Conservation (phyloP, 2,113 vertebrate species). For the Plestiodon gilberti region DNA sequence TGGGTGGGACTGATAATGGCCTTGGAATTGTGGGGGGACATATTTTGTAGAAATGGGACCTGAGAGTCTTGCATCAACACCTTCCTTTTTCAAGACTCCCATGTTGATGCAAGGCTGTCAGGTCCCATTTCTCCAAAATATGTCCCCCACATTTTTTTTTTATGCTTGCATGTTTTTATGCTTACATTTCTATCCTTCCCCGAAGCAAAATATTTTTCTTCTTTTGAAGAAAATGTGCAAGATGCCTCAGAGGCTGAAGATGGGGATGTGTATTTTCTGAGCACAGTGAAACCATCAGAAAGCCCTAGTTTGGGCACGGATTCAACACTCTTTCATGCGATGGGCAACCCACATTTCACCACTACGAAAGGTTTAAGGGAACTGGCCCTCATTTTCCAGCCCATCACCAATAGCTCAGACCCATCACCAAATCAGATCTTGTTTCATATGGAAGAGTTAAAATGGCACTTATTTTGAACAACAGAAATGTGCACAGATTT, state of each 20-base stretch:
- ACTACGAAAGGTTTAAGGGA: not conserved
- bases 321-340: not conserved
- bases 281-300: too few species aligned
- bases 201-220: too few species aligned
- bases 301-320: not conserved
- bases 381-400: not conserved
- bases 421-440: not conserved
- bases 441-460: not conserved
- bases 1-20: too few species aligned
- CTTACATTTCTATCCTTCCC: too few species aligned
- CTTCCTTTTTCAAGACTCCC: too few species aligned
- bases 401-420: not conserved
- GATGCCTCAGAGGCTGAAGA: not conserved
- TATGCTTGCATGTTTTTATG: too few species aligned
- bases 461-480: not conserved
- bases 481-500: not conserved
- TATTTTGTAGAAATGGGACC: too few species aligned
- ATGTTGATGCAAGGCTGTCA: too few species aligned
- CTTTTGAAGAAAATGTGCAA: not conserved
- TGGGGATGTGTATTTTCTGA: not conserved
- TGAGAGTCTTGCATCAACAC: too few species aligned
- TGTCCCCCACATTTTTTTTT: too few species aligned
- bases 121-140: too few species aligned
- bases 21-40: too few species aligned
- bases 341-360: not conserved